Conservation (phyloP, 2,113 vertebrate genomes). For the Theristicus caerulescens region DNA sequence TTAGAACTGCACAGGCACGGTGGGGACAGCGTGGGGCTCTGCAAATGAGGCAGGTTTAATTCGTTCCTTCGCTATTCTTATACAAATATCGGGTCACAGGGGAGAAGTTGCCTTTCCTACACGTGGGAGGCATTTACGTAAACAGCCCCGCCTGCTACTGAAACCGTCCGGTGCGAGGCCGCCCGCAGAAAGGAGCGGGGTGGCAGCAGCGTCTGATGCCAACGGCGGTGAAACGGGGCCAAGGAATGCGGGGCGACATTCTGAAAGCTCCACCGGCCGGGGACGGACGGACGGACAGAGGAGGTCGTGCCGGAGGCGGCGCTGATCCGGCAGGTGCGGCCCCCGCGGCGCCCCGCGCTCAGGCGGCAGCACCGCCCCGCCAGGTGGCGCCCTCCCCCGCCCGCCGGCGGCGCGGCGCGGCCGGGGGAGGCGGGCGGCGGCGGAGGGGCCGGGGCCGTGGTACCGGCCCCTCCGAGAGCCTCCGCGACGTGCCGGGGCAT, state of each 20-base stretch:
- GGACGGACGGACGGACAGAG: not conserved
- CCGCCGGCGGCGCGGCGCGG: not conserved
- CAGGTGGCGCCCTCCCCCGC: not conserved
- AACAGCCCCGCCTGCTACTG: not conserved
- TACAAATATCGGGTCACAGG: no score
- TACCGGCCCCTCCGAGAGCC: no score
- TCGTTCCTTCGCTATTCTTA: not conserved
- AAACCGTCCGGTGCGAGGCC: not conserved
- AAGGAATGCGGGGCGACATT: not conserved
- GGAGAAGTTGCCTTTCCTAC: not conserved
- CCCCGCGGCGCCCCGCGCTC: not conserved
- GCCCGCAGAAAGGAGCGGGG: not conserved
- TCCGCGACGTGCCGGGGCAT: not conserved
- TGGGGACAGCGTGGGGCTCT: rapidly evolving
- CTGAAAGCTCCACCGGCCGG: no score
- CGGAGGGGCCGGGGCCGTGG: not conserved
- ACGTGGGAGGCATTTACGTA: not conserved
- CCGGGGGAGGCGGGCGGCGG: not conserved
- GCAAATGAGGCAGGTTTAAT: not conserved
- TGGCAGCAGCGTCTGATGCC: not conserved
- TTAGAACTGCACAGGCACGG: not conserved
- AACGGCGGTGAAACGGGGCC: not conserved
- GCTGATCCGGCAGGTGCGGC: not conserved
- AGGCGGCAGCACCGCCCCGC: not conserved
- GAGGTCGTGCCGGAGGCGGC: not conserved